Evolutionary conservation across 2,888 invertebrate species (phyloP).

Genomic region (Clitarchus hookeri): DNA sequence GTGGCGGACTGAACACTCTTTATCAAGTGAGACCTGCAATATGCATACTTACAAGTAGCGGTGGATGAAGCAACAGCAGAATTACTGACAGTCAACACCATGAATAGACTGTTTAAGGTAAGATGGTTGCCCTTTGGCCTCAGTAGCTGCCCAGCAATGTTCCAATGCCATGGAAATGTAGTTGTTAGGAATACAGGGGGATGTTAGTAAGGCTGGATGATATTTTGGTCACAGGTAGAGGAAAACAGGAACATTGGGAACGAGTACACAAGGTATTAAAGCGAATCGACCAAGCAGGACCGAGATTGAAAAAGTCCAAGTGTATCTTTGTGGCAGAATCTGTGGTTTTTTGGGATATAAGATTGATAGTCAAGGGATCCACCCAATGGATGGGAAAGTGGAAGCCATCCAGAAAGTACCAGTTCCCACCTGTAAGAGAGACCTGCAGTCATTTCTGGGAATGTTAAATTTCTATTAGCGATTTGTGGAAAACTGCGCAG

Average conservation of each 20-base stretch:
- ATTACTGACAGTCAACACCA: neutral
- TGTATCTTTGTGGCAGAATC: neutral
- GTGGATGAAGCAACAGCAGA: neutral
- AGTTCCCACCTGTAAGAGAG: no score
- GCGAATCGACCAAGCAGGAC: neutral
- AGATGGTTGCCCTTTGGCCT: neutral
- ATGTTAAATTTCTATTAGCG: neutral
- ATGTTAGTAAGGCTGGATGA: no score
- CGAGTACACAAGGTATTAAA: neutral
- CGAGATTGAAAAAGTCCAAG: neutral
- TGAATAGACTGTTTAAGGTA: neutral
- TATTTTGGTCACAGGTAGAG: neutral
- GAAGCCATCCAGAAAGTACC: no score
- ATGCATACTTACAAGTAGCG: neutral
- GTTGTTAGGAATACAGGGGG: neutral
- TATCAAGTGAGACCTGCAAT: neutral
- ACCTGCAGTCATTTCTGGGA: neutral
- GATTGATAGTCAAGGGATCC: no score
- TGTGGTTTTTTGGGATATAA: neutral
- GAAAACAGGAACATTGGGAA: neutral
- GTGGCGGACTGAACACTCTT: neutral
- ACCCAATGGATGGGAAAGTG: no score
- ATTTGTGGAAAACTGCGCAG: neutral
- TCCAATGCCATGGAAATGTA: neutral
- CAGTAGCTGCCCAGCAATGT: no score